Percentiles rank a stretch among this genome's conserved stretches.
phyloP scores from a whole-genome alignment of 2,888 invertebrate species.

The Zaprionus lineosus region DNA sequence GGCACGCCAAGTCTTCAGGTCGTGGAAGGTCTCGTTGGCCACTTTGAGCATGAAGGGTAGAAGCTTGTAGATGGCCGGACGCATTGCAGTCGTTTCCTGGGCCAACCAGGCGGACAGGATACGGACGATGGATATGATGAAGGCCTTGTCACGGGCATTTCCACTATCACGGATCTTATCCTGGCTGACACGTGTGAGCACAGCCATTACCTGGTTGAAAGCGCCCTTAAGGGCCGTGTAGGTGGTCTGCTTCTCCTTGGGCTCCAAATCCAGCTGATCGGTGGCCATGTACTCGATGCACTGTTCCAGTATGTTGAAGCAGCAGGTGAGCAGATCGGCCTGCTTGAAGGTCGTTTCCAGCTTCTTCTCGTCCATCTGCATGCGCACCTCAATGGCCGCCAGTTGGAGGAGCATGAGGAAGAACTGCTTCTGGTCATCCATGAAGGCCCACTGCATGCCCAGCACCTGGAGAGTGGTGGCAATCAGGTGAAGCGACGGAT shows the following conservation, averaged over 20 bases:
- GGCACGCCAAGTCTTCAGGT: constrained; percentile 87
- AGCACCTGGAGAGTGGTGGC: constrained; percentile 91
- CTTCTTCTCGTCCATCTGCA: constrained; percentile 94
- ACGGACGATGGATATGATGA: constrained; percentile 92
- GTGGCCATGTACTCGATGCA: constrained; percentile 91
- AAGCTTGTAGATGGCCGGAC: constrained; percentile 90
- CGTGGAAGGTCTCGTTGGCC: constrained; percentile 92
- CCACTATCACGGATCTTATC: constrained; percentile 89
- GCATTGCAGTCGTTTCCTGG: constrained; percentile 94
- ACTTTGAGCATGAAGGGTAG: constrained; percentile 91
- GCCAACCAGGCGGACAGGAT: constrained; percentile 95
- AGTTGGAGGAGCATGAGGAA: constrained; percentile 93
- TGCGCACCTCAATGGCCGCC: constrained; percentile 95
- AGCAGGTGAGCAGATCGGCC: constrained; percentile 90
- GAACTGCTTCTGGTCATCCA: constrained; percentile 91
- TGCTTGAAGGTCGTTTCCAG: constrained; percentile 90
- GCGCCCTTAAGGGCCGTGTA: constrained; percentile 95
- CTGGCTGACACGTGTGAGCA: constrained; percentile 88
- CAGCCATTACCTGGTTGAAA: constrained; percentile 90
- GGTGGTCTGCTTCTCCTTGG: constrained; percentile 94
- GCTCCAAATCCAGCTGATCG: constrained; percentile 92
- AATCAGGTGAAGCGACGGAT: constrained; percentile 92
- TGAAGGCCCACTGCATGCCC: constrained; percentile 92
- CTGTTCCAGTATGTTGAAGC: constrained; percentile 91
- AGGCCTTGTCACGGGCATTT: constrained; percentile 88